A percentile compares a stretch with the other conserved stretches of the same genome.
Conservation (phyloP, 2,113 vertebrate species). For the Oplegnathus fasciatus region DNA sequence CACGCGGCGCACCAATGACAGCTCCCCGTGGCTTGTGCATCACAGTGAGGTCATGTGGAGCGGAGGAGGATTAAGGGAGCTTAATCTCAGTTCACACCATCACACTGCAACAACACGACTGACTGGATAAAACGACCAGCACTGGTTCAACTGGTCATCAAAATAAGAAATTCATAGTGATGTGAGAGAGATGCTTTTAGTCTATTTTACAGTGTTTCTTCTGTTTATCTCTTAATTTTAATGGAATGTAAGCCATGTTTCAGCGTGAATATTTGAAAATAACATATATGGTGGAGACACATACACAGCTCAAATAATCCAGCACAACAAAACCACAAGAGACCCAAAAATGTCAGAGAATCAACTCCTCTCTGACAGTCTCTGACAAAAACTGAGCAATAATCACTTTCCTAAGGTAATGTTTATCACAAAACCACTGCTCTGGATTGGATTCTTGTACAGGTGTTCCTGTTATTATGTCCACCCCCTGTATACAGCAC, state of each 20-base stretch:
- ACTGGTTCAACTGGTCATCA: neutral
- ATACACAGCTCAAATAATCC: neutral
- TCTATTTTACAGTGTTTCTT: neutral
- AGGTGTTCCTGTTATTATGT: neutral
- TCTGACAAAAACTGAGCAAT: neutral
- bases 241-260: neutral
- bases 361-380: neutral
- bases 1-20: constrained; percentile 70
- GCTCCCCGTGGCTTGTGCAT: constrained; percentile 60
- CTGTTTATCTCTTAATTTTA: neutral
- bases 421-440: neutral
- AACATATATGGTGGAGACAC: neutral
- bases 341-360: neutral
- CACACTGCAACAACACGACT: constrained; percentile 50
- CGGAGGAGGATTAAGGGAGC: constrained; percentile 77
- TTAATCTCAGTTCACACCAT: constrained; percentile 71
- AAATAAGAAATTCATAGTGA: neutral
- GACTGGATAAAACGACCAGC: neutral
- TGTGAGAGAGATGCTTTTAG: neutral
- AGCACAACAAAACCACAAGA: neutral
- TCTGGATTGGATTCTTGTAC: neutral
- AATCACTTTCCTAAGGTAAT: neutral
- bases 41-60: constrained; percentile 78
- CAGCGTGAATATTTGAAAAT: neutral
- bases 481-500: neutral